phyloP scores from a whole-genome alignment of 2,888 invertebrate genomes.

The Hyalella azteca region DNA sequence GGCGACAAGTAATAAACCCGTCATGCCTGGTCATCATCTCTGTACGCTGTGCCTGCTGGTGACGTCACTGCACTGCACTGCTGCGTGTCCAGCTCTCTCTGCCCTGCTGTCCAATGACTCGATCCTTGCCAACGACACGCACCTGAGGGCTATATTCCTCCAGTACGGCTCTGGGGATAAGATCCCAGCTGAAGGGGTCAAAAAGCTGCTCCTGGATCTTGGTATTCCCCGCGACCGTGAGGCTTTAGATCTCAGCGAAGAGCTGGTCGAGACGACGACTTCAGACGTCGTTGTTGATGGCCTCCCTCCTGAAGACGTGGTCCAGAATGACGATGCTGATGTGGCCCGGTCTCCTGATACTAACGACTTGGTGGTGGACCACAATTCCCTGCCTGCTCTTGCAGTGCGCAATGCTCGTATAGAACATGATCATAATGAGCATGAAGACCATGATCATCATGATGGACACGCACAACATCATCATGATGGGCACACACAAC shows the following conservation, averaged over 20 bases:
- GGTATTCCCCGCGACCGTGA: slow-evolving; percentile 1
- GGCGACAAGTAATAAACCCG: too few species aligned
- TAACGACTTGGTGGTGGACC: too few species aligned
- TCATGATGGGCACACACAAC: background rate
- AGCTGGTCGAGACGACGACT: background rate
- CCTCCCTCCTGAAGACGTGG: background rate
- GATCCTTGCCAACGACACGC: slow-evolving; percentile 4
- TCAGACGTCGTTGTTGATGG: background rate
- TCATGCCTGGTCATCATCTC: too few species aligned
- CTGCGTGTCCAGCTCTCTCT: background rate
- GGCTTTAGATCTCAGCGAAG: background rate
- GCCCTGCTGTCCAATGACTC: background rate
- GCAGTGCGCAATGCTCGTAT: background rate
- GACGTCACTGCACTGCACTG: background rate
- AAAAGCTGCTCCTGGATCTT: slow-evolving; percentile 39
- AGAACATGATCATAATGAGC: slow-evolving; percentile 27
- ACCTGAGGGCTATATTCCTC: slow-evolving; percentile 43
- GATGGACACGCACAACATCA: slow-evolving; percentile 1
- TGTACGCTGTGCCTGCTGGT: background rate
- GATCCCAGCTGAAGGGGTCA: slow-evolving; percentile 47
- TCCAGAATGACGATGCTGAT: background rate
- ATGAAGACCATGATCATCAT: slow-evolving; percentile 19
- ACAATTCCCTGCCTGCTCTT: background rate
- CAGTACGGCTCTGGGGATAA: slow-evolving; percentile 42
- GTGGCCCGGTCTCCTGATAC: too few species aligned